phyloP scores from a whole-genome alignment of 2,888 invertebrate genomes.

The Euplexia lucipara region DNA sequence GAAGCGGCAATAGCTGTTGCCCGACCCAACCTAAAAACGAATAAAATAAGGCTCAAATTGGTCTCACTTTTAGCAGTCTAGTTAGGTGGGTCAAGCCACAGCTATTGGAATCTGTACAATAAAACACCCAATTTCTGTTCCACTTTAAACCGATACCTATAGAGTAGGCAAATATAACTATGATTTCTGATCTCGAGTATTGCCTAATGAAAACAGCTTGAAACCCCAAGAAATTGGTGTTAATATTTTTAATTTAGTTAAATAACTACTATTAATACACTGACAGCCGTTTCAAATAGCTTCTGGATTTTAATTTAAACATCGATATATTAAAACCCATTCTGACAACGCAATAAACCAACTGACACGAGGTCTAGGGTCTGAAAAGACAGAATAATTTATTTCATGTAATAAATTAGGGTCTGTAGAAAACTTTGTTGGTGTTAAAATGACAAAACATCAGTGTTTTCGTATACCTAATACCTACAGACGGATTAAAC shows the following conservation, averaged over 20 bases:
- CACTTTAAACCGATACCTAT: too few species aligned
- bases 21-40: too few species aligned
- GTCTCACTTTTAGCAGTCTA: too few species aligned
- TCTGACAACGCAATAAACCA: conserved; percentile 3
- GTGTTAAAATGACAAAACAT: conserved; percentile 6
- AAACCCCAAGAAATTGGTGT: conserved; percentile 1
- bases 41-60: too few species aligned
- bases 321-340: background rate
- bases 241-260: too few species aligned
- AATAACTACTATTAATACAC: background rate
- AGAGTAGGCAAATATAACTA: too few species aligned
- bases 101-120: too few species aligned
- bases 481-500: background rate
- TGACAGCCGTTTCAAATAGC: background rate
- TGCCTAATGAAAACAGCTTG: background rate
- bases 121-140: too few species aligned
- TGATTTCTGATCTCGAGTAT: background rate
- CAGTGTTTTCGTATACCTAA: background rate
- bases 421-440: conserved; percentile 4
- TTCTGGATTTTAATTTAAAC: background rate
- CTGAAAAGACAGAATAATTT: conserved; percentile 24
- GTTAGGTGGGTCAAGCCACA: too few species aligned
- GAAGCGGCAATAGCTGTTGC: too few species aligned
- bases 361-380: conserved; percentile 11
- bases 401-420: conserved; percentile 26